A percentile compares a stretch with the other conserved stretches of the same genome.
These are phyloP conservation scores for Melieria crassipennis DNA, from an alignment of 2,888 invertebrate species.

Conservation along the genomic window DNA sequence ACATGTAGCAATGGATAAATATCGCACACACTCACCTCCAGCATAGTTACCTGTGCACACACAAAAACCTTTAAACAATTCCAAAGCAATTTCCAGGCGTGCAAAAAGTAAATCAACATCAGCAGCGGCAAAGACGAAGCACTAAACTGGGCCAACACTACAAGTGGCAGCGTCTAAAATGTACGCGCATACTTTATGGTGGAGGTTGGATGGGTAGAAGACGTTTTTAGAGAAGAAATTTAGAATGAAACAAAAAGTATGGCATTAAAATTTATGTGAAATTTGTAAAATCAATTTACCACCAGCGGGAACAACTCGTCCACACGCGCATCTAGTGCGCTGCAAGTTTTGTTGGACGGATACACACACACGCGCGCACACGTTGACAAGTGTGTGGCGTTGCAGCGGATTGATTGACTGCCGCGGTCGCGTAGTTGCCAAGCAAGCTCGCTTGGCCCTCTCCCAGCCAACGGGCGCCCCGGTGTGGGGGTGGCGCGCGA, in stretches of 20 bases:
- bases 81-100: constrained; percentile 44
- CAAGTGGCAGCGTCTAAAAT: constrained; percentile 20
- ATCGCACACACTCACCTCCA: constrained; percentile 27
- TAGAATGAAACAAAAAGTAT: constrained; percentile 44
- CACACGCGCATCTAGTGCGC: background rate
- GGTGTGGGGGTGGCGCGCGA: no score
- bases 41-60: constrained; percentile 12
- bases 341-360: no score
- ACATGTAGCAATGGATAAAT: no score
- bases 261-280: constrained; percentile 34
- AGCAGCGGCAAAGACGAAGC: constrained; percentile 31
- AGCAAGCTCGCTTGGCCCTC: no score
- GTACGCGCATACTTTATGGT: constrained; percentile 27
- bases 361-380: no score
- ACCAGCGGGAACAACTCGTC: constrained; percentile 45
- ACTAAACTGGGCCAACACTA: constrained; percentile 15
- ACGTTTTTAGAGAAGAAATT: constrained; percentile 29
- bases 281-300: constrained; percentile 55
- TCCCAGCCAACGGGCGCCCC: no score
- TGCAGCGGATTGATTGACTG: no score
- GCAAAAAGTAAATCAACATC: constrained; percentile 48
- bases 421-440: background rate
- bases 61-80: constrained; percentile 41
- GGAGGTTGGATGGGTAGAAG: constrained; percentile 24
- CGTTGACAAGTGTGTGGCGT: no score